A percentile compares a stretch with the other conserved stretches of the same genome.
Conservation (phyloP, 2,113 vertebrate species). For the Platichthys stellatus region DNA sequence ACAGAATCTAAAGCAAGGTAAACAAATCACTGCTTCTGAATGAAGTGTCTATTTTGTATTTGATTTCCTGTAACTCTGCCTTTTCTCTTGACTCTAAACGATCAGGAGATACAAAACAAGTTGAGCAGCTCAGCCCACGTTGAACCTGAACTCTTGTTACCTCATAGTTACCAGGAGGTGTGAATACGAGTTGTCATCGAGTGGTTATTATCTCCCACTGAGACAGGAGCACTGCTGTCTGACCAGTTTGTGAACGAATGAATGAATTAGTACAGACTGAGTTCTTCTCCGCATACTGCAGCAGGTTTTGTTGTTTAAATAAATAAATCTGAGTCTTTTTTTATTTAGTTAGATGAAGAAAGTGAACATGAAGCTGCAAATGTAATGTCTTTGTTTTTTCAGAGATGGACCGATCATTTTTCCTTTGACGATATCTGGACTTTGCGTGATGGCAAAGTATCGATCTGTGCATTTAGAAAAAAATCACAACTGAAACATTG, state of each 20-base stretch:
- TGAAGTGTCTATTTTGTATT: too few species aligned
- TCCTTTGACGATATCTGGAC: too few species aligned
- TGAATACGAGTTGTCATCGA: not conserved
- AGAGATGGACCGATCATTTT: too few species aligned
- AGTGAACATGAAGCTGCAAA: not conserved
- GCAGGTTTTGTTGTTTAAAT: not conserved
- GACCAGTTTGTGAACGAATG: slow-evolving; percentile 55
- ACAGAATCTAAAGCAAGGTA: slow-evolving; percentile 32
- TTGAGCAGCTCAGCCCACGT: slow-evolving; percentile 1
- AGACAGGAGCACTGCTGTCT: not conserved
- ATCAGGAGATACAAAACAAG: slow-evolving; percentile 11
- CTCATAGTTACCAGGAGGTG: not conserved
- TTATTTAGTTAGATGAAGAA: not conserved
- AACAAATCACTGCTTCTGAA: not conserved
- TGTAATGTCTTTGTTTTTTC: not conserved
- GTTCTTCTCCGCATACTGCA: not conserved
- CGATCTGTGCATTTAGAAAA: too few species aligned
- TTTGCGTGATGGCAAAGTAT: too few species aligned
- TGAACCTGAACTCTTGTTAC: not conserved
- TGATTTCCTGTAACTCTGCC: not conserved
- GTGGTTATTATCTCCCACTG: too few species aligned
- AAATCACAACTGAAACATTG: too few species aligned
- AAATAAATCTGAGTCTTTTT: not conserved
- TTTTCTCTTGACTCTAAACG: not conserved
- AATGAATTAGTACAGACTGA: not conserved